phyloP scores from a whole-genome alignment of 2,888 invertebrate genomes.

The Poecilobothrus nobilitatus region DNA sequence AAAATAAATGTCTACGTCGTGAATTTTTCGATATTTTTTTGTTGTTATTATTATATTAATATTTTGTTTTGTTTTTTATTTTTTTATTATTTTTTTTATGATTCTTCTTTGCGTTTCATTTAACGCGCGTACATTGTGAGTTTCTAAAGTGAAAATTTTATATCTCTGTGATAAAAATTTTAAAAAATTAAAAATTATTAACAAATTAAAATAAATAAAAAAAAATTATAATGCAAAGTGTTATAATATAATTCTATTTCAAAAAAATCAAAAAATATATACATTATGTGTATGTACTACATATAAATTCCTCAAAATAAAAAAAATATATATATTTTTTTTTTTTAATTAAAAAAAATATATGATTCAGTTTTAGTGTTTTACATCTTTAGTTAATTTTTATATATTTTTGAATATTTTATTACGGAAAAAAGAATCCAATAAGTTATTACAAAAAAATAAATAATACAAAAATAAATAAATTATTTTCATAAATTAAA shows the following conservation, averaged over 20 bases:
- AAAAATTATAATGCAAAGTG: neutral
- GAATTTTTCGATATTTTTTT: neutral
- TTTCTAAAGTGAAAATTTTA: conserved; percentile 8
- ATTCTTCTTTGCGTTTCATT: conserved; percentile 12
- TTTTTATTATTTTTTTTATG: neutral
- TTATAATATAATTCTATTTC: neutral
- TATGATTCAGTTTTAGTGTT: too few species aligned
- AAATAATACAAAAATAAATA: too few species aligned
- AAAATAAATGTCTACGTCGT: conserved; percentile 10
- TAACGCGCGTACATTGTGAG: conserved; percentile 12
- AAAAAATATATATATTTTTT: neutral
- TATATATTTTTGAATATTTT: too few species aligned
- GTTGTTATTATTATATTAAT: neutral
- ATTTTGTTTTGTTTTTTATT: neutral
- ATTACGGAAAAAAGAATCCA: too few species aligned
- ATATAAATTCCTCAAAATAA: too few species aligned
- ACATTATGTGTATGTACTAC: too few species aligned
- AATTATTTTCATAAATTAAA: too few species aligned
- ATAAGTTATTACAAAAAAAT: too few species aligned
- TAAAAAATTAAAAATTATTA: neutral
- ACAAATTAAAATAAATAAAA: neutral
- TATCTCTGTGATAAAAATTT: conserved; percentile 7
- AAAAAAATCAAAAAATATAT: neutral
- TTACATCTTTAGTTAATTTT: too few species aligned
- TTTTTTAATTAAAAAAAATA: neutral